phyloP scores from a whole-genome alignment of 2,797 vertebrate genomes.

The Varecia variegata region DNA sequence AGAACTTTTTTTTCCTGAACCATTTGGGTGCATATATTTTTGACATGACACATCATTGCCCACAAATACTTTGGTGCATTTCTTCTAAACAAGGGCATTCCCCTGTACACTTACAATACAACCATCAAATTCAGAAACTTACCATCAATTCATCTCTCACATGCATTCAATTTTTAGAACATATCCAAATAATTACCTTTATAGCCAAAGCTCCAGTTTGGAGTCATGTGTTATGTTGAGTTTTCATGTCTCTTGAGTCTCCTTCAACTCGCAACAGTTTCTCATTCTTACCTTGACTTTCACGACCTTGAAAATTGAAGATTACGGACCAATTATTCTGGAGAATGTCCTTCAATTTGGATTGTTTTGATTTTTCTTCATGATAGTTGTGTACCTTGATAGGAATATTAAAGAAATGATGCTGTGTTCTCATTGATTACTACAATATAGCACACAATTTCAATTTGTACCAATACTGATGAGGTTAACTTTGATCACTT shows the following conservation, averaged over 20 bases:
- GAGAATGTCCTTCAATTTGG: background rate
- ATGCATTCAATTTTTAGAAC: background rate
- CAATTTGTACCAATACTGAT: background rate
- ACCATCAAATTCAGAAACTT: background rate
- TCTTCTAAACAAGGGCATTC: background rate
- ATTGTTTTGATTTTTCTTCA: background rate
- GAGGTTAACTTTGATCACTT: background rate
- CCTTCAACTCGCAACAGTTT: background rate
- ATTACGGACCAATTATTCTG: background rate
- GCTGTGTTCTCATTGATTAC: background rate
- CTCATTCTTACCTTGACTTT: background rate
- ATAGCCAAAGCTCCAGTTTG: background rate
- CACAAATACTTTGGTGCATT: background rate
- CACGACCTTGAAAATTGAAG: slow-evolving; percentile 18
- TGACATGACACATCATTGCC: background rate
- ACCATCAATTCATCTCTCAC: background rate
- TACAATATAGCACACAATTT: background rate
- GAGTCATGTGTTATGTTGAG: background rate
- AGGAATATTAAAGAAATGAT: background rate
- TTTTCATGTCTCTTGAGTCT: background rate
- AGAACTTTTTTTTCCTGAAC: background rate
- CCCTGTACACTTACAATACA: background rate
- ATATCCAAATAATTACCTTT: background rate
- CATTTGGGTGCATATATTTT: background rate
- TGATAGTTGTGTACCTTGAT: background rate